Conservation (phyloP, 1,140 invertebrate species). For the Potamilus streckersoni region DNA sequence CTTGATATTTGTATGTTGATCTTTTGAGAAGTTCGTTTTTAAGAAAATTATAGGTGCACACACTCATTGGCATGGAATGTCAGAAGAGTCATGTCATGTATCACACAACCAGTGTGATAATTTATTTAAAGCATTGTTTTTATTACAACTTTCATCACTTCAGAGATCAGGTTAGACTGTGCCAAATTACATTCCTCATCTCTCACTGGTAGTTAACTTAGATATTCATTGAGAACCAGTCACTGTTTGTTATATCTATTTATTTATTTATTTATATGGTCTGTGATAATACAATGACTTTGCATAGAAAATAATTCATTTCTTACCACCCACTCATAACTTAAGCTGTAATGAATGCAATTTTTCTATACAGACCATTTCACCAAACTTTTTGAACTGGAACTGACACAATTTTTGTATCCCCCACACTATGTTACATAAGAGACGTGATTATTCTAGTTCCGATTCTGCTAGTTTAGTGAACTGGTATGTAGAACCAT, state of each 20-base stretch:
- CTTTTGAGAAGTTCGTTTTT: neutral
- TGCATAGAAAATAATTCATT: conserved; percentile 30
- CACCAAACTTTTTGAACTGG: no score
- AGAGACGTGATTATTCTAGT: no score
- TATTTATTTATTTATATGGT: conserved; percentile 39
- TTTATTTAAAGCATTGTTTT: neutral
- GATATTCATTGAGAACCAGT: conserved; percentile 27
- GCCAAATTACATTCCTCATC: conserved; percentile 39
- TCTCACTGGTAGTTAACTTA: conserved; percentile 34
- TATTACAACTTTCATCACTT: conserved; percentile 18
- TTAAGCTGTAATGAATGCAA: neutral
- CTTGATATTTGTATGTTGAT: neutral
- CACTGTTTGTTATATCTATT: conserved; percentile 38
- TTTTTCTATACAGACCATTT: no score
- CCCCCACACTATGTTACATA: no score
- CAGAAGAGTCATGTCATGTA: neutral
- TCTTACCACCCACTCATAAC: neutral
- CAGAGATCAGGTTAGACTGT: conserved; percentile 30
- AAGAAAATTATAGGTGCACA: neutral
- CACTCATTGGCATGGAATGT: neutral
- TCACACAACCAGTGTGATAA: neutral
- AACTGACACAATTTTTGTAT: no score
- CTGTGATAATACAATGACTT: conserved; percentile 33
- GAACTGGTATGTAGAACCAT: no score
- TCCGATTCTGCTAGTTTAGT: no score